phyloP scores from a whole-genome alignment of 2,113 vertebrate genomes.

The Carassius carassius region DNA sequence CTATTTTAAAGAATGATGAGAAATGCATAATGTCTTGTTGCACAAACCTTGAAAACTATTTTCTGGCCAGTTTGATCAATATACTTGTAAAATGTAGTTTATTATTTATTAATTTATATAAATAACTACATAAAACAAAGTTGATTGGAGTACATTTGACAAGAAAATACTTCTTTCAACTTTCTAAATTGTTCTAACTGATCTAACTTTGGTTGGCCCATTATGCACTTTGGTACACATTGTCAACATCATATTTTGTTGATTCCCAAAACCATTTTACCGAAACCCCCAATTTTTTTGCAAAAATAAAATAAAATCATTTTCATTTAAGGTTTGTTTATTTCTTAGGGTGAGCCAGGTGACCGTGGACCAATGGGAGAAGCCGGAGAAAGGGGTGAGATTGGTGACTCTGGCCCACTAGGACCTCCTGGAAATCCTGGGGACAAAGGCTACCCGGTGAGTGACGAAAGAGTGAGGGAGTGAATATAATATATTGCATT shows the following conservation, averaged over 20 bases:
- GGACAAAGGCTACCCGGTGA: slow-evolving; percentile 81
- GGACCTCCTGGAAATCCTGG: slow-evolving; percentile 82
- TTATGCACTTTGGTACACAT: background rate
- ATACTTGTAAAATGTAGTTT: no score
- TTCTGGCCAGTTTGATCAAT: no score
- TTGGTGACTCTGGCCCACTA: slow-evolving; percentile 77
- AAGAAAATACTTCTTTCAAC: no score
- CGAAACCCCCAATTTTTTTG: background rate
- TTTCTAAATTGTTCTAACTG: no score
- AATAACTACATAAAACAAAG: no score
- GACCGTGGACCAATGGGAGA: slow-evolving; percentile 84
- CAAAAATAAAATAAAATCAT: no score
- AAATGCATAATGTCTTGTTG: no score
- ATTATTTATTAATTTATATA: no score
- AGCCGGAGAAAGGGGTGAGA: slow-evolving; percentile 84
- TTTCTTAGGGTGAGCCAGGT: slow-evolving; percentile 83
- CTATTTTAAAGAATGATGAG: no score
- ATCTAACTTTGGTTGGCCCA: background rate
- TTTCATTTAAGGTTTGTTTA: background rate
- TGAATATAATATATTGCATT: background rate
- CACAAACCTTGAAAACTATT: no score
- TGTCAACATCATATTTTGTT: background rate
- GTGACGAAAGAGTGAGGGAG: slow-evolving; percentile 60
- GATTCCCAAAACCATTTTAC: background rate
- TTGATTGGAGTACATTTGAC: no score